Conservation (phyloP, 2,113 vertebrate species). For the Periophthalmus modestus region DNA sequence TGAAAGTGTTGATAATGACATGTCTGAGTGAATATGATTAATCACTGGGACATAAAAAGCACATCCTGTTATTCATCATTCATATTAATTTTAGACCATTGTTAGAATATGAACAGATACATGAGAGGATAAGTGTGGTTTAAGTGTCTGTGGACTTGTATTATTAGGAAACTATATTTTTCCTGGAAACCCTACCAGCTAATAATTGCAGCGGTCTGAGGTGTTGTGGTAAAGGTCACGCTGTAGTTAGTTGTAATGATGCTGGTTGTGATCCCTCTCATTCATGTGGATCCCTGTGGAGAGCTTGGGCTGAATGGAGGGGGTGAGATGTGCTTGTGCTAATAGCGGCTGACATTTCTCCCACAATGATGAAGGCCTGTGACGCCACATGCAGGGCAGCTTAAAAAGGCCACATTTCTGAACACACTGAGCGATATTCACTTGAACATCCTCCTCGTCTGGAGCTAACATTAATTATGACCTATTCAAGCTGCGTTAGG, state of each 20-base stretch:
- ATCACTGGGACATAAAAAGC: too few relatives aligned
- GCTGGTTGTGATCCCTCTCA: constrained; percentile 39
- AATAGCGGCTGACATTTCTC: constrained; percentile 59
- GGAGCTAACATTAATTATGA: constrained; percentile 42
- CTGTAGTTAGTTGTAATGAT: constrained; percentile 26
- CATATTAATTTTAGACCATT: not conserved
- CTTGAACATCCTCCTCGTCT: constrained; percentile 27
- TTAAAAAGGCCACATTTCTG: constrained; percentile 25
- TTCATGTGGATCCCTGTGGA: constrained; percentile 35
- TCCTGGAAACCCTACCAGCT: not conserved
- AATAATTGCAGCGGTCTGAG: constrained; percentile 37
- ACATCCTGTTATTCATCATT: not conserved
- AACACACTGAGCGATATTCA: constrained; percentile 48
- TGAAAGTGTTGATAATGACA: too few relatives aligned
- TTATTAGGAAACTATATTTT: too few relatives aligned
- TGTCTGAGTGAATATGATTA: too few relatives aligned
- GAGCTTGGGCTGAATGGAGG: constrained; percentile 20
- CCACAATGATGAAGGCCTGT: constrained; percentile 47
- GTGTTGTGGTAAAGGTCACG: constrained; percentile 60
- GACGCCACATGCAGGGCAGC: constrained; percentile 22
- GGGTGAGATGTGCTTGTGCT: constrained; percentile 22
- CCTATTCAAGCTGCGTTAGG: constrained; percentile 71
- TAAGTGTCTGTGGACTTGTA: not conserved
- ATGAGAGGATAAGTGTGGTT: not conserved
- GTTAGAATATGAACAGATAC: too few relatives aligned